Evolutionary conservation across 2,797 vertebrate genomes (phyloP).

Genomic region (Pipistrellus pygmaeus): DNA sequence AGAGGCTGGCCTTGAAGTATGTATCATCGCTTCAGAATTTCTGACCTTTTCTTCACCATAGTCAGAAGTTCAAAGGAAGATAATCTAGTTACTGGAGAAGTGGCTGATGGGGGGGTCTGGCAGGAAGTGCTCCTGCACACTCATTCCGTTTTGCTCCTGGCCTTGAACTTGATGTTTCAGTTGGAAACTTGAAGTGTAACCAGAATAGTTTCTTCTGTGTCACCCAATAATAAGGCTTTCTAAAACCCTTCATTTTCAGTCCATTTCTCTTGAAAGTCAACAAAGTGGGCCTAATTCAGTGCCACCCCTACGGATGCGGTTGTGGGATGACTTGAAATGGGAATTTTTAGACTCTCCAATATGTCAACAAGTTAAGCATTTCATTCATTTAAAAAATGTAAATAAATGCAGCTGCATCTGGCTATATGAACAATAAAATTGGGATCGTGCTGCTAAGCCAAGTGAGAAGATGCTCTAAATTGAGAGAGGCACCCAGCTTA

Average conservation of each 20-base stretch:
- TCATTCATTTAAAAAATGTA: conserved; percentile 79
- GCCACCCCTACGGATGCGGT: background rate
- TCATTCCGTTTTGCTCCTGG: background rate
- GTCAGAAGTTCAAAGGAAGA: conserved; percentile 5
- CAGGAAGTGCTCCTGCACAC: background rate
- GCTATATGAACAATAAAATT: conserved; percentile 49
- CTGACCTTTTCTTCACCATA: background rate
- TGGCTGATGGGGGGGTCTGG: background rate
- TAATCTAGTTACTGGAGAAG: background rate
- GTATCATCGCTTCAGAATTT: background rate
- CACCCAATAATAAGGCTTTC: conserved; percentile 58
- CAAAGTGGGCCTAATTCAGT: conserved; percentile 35
- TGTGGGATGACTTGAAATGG: conserved; percentile 39
- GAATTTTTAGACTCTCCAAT: conserved; percentile 65
- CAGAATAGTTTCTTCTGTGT: conserved; percentile 59
- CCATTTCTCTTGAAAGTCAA: conserved; percentile 67
- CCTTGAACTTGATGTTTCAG: conserved; percentile 63
- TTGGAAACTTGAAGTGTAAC: conserved; percentile 65
- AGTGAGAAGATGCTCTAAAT: conserved; percentile 7
- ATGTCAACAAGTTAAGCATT: conserved; percentile 69
- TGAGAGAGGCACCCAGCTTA: conserved; percentile 15
- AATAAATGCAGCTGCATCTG: conserved; percentile 76
- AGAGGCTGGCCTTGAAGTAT: background rate
- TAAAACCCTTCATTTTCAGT: conserved; percentile 51
- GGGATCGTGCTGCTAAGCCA: background rate